Evolutionary conservation across 2,888 invertebrate species (phyloP).

Genomic region (Tetanocera ferruginea): DNA sequence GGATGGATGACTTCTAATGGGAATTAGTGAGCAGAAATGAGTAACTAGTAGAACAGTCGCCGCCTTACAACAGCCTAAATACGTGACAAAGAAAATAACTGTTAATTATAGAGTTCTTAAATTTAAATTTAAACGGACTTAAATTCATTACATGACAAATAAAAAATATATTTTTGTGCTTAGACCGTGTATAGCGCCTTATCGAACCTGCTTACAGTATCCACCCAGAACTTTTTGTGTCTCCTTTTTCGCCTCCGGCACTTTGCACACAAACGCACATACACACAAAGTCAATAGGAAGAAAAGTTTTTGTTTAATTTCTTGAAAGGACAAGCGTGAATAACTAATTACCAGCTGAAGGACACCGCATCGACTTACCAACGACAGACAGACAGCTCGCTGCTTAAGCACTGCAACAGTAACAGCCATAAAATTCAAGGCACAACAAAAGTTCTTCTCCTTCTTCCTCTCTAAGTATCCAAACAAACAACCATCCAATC

Average conservation of each 20-base stretch:
- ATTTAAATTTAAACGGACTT: background rate
- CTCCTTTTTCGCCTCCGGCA: background rate
- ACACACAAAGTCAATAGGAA: slow-evolving; percentile 6
- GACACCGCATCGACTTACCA: slow-evolving; percentile 5
- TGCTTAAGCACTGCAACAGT: background rate
- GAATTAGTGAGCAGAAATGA: background rate
- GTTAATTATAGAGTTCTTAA: background rate
- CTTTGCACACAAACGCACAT: background rate
- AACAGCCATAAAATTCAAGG: slow-evolving; percentile 26
- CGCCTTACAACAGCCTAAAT: too few species aligned
- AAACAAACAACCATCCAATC: slow-evolving; percentile 1
- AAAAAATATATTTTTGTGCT: background rate
- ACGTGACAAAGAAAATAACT: too few species aligned
- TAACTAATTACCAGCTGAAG: slow-evolving; percentile 62
- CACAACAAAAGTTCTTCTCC: slow-evolving; percentile 16
- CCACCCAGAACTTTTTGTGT: background rate
- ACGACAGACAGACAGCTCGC: background rate
- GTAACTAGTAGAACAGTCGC: too few species aligned
- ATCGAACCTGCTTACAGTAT: background rate
- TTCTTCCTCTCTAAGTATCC: background rate
- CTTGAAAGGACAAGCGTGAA: slow-evolving; percentile 59
- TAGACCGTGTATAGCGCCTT: background rate
- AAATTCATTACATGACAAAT: background rate
- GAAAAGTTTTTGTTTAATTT: slow-evolving; percentile 36
- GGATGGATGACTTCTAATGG: background rate